Conservation (phyloP, 64 coral and sea anemone species). For the Trachythela sp. region DNA sequence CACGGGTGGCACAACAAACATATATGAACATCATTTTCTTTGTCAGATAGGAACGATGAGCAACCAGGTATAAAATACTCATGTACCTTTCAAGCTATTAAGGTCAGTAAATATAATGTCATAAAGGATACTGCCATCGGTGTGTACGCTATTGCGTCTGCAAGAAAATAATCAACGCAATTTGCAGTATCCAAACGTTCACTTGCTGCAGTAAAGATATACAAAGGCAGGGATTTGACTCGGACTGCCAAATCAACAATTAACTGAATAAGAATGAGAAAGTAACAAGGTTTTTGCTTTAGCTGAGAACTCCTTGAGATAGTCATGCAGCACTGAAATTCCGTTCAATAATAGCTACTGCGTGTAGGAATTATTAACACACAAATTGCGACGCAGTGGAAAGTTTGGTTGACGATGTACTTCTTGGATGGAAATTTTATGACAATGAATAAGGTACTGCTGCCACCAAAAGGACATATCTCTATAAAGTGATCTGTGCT, state of each 20-base stretch:
- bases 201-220: background rate
- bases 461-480: background rate
- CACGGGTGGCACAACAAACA: background rate
- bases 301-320: background rate
- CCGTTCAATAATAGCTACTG: background rate
- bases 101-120: background rate
- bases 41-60: background rate
- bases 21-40: background rate
- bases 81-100: constrained; percentile 1
- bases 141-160: background rate
- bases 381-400: background rate
- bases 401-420: background rate
- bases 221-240: background rate
- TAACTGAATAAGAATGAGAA: background rate
- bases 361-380: background rate
- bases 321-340: background rate
- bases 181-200: background rate
- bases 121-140: background rate
- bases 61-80: background rate
- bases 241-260: background rate
- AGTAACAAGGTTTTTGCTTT: background rate
- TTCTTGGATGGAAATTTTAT: background rate
- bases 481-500: no score
- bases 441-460: background rate
- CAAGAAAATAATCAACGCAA: background rate